Evolutionary conservation across 2,888 invertebrate genomes (phyloP).

Genomic region (Drosophila merina): DNA sequence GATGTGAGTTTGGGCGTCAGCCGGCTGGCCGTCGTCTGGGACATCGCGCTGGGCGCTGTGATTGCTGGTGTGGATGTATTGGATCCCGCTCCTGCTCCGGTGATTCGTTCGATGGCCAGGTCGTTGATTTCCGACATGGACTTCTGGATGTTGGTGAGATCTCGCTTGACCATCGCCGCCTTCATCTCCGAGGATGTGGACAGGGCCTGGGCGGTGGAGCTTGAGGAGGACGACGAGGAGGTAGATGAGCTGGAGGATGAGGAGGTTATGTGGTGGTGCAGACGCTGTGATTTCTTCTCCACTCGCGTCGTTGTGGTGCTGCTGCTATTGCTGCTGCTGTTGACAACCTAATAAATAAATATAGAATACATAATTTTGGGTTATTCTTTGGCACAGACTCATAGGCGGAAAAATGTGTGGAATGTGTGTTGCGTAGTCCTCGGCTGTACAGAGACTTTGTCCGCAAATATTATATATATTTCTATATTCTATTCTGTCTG

Average conservation of each 20-base stretch:
- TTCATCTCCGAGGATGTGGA: constrained; percentile 89
- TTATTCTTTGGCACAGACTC: constrained; percentile 24
- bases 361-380: constrained; percentile 2
- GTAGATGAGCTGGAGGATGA: constrained; percentile 65
- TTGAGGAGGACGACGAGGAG: constrained; percentile 48
- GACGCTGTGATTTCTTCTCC: constrained; percentile 83
- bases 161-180: constrained; percentile 92
- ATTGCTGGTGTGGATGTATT: constrained; percentile 23
- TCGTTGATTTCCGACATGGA: constrained; percentile 95
- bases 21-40: constrained; percentile 45
- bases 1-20: constrained; percentile 47
- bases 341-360: constrained; percentile 80
- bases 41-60: constrained; percentile 46
- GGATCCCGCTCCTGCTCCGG: constrained; percentile 21
- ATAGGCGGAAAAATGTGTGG: constrained; percentile 24
- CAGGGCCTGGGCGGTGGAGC: constrained; percentile 82
- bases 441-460: constrained; percentile 6
- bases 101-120: constrained; percentile 83
- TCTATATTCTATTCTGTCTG: constrained; percentile 17
- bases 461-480: constrained; percentile 37
- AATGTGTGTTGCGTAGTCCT: constrained; percentile 17
- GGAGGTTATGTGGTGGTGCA: constrained; percentile 83
- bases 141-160: constrained; percentile 88
- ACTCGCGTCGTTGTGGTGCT: constrained; percentile 84
- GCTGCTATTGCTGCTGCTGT: constrained; percentile 80